A percentile compares a stretch with the other conserved stretches of the same genome.
Conservation (phyloP, 2,113 vertebrate genomes). For the Pristiophorus japonicus region DNA sequence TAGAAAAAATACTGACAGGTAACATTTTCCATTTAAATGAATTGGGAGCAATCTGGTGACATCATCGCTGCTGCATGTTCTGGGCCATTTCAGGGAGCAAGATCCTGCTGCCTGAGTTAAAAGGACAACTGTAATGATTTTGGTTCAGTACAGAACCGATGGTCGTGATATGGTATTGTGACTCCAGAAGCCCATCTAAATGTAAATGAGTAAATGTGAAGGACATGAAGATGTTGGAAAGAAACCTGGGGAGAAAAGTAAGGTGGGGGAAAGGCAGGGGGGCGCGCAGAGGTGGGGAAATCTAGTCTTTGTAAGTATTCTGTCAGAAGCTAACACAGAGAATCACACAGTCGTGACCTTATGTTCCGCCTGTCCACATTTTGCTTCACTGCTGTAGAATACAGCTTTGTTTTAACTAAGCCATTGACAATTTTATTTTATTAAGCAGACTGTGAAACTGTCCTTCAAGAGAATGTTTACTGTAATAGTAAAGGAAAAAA, state of each 20-base stretch:
- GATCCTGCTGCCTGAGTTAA: not conserved
- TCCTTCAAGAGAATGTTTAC: not conserved
- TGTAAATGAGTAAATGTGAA: slow-evolving; percentile 28
- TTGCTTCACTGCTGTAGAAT: not conserved
- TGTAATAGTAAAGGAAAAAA: not conserved
- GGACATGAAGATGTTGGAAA: not conserved
- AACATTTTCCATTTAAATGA: not conserved
- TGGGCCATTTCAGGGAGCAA: not conserved
- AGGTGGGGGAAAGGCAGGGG: not conserved
- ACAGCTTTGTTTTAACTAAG: not conserved
- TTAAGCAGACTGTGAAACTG: not conserved
- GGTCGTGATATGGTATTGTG: not conserved
- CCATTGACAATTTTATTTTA: not conserved
- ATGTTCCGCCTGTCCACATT: not conserved
- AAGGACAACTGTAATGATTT: not conserved
- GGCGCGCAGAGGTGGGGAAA: too few relatives aligned
- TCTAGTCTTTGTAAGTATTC: not conserved
- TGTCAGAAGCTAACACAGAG: not conserved
- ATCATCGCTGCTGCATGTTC: not conserved
- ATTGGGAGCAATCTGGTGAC: not conserved
- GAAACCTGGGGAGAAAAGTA: not conserved
- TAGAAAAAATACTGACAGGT: not conserved
- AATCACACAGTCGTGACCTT: not conserved
- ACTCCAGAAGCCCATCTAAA: slow-evolving; percentile 20
- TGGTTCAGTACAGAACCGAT: not conserved